Percentiles rank a stretch among this genome's conserved stretches.
These are phyloP conservation scores for Prenolepis imparis DNA, from an alignment of 2,888 invertebrate species.

Conservation along the genomic window DNA sequence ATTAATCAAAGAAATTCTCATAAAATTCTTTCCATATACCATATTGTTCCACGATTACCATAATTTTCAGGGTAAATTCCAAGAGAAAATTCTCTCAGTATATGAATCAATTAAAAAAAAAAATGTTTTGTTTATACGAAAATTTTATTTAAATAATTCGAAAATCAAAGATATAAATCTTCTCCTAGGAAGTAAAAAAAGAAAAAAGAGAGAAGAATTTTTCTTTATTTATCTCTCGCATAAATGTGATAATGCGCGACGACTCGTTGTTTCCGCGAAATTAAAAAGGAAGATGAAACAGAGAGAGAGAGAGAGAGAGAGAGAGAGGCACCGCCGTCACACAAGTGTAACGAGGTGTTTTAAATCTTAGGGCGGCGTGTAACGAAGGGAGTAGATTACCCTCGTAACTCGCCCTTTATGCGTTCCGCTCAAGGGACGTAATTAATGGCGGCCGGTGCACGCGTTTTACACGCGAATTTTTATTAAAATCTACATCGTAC, in stretches of 20 bases:
- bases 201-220: not conserved
- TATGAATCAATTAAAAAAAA: not conserved
- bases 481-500: slow-evolving; percentile 71
- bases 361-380: slow-evolving; percentile 53
- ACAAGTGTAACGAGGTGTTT: slow-evolving; percentile 50
- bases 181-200: not conserved
- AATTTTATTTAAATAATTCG: not conserved
- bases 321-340: not conserved
- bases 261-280: slow-evolving; percentile 21
- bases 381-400: slow-evolving; percentile 59
- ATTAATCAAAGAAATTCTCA: no score
- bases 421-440: slow-evolving; percentile 55
- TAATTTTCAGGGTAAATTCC: no score
- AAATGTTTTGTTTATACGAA: not conserved
- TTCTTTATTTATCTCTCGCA: slow-evolving; percentile 32
- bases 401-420: slow-evolving; percentile 57
- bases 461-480: slow-evolving; percentile 62
- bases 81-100: no score
- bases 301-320: not conserved
- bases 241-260: slow-evolving; percentile 5
- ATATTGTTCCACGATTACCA: no score
- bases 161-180: not conserved
- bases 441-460: slow-evolving; percentile 55
- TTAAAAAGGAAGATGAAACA: slow-evolving; percentile 34
- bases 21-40: no score